These are phyloP conservation scores for Pseudomyrmex dendroicus DNA, from an alignment of 1,140 invertebrate species.

Conservation along the genomic window DNA sequence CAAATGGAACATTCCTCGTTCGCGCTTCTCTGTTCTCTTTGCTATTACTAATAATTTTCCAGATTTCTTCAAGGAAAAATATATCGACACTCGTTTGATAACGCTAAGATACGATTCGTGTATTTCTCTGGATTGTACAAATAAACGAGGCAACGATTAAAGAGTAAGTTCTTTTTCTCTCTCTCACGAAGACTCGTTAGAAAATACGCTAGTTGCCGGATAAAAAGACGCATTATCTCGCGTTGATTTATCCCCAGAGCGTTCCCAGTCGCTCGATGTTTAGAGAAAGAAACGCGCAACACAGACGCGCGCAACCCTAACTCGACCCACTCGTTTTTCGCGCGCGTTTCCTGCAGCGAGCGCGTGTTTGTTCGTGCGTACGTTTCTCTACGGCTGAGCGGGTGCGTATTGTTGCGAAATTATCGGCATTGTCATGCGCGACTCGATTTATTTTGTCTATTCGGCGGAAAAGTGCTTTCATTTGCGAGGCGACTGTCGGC, in stretches of 20 bases:
- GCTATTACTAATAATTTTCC: background rate
- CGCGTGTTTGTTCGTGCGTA: conserved; percentile 70
- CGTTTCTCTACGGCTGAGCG: conserved; percentile 30
- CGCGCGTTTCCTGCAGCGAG: conserved; percentile 31
- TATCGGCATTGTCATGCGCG: conserved; percentile 71
- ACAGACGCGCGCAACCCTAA: conserved; percentile 31
- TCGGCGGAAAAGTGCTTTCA: conserved; percentile 77
- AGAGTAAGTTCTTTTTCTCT: background rate
- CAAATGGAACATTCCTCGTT: background rate
- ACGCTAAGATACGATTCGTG: background rate
- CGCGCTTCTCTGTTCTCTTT: no score
- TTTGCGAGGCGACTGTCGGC: conserved; percentile 67
- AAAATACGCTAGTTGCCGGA: background rate
- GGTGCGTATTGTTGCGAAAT: conserved; percentile 70
- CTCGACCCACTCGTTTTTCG: conserved; percentile 35
- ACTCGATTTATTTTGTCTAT: conserved; percentile 78
- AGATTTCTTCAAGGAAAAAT: background rate
- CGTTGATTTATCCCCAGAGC: conserved; percentile 20
- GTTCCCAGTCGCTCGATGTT: conserved; percentile 21
- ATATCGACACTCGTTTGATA: background rate
- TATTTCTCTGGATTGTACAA: background rate
- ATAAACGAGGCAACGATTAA: background rate
- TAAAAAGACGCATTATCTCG: conserved; percentile 38
- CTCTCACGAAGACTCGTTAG: background rate
- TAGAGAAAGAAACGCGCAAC: conserved; percentile 35